phyloP scores from a whole-genome alignment of 2,888 invertebrate genomes.

The Leptinotarsa tumamoca region DNA sequence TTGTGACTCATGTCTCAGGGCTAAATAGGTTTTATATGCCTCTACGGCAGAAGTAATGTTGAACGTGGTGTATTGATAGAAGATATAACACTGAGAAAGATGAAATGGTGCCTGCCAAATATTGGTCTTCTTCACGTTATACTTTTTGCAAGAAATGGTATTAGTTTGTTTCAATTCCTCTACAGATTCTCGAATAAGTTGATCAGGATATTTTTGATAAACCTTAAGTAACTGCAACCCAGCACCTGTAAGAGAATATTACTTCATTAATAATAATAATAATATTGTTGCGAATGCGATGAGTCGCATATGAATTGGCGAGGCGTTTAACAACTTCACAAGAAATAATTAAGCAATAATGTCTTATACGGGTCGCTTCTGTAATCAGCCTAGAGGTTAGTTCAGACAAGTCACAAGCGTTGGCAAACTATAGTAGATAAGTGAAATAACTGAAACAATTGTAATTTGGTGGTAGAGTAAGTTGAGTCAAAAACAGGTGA shows the following conservation, averaged over 20 bases:
- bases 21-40: conserved; percentile 46
- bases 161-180: conserved; percentile 68
- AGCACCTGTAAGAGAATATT: conserved; percentile 66
- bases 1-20: conserved; percentile 9
- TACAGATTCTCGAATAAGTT: conserved; percentile 72
- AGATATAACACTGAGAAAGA: conserved; percentile 66
- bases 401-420: no score
- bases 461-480: no score
- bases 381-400: no score
- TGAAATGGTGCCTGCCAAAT: conserved; percentile 59
- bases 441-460: no score
- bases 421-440: no score
- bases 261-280: no score
- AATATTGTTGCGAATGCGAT: no score
- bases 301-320: no score
- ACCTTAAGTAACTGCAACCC: conserved; percentile 77
- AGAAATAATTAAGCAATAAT: no score
- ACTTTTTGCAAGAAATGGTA: conserved; percentile 30
- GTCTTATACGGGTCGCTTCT: no score
- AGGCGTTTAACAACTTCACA: no score
- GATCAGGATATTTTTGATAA: conserved; percentile 79
- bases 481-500: no score
- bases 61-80: conserved; percentile 57
- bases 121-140: conserved; percentile 24
- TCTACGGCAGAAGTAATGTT: conserved; percentile 45